phyloP scores from a whole-genome alignment of 2,888 invertebrate genomes.

The Uloborus plumipes region DNA sequence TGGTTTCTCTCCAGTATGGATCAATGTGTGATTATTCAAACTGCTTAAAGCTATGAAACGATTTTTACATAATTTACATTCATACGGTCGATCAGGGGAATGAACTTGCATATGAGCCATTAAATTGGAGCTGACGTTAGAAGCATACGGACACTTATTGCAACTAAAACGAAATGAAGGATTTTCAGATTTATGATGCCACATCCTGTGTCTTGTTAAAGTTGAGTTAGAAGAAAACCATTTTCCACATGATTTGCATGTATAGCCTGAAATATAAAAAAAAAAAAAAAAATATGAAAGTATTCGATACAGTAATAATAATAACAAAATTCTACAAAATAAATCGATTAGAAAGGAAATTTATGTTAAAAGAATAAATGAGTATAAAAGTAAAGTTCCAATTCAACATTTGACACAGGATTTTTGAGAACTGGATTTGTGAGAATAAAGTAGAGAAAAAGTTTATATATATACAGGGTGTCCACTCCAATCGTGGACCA shows the following conservation, averaged over 20 bases:
- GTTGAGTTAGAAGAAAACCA: slow-evolving; percentile 34
- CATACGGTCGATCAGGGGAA: slow-evolving; percentile 12
- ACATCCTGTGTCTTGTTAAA: slow-evolving; percentile 24
- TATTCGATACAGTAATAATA: neutral
- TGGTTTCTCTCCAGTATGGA: slow-evolving; percentile 38
- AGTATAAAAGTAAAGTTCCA: too few relatives aligned
- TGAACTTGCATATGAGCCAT: slow-evolving; percentile 16
- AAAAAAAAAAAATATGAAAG: neutral
- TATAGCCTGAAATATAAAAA: slow-evolving; percentile 9
- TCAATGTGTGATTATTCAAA: slow-evolving; percentile 36
- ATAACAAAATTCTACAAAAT: slow-evolving; percentile 4
- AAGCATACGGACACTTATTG: slow-evolving; percentile 32
- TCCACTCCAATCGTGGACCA: too few relatives aligned
- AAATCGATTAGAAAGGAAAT: slow-evolving; percentile 5
- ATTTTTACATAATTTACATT: slow-evolving; percentile 46
- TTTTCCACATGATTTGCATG: slow-evolving; percentile 25
- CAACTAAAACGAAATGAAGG: slow-evolving; percentile 29
- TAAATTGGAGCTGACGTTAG: slow-evolving; percentile 21
- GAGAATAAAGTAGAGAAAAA: too few relatives aligned
- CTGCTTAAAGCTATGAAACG: slow-evolving; percentile 35
- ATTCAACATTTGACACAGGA: too few relatives aligned
- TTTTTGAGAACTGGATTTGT: too few relatives aligned
- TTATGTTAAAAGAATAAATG: too few relatives aligned
- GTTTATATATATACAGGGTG: too few relatives aligned
- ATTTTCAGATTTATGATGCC: slow-evolving; percentile 40